Conservation (phyloP, 2,888 invertebrate genomes). For the Drosophila quinaria region DNA sequence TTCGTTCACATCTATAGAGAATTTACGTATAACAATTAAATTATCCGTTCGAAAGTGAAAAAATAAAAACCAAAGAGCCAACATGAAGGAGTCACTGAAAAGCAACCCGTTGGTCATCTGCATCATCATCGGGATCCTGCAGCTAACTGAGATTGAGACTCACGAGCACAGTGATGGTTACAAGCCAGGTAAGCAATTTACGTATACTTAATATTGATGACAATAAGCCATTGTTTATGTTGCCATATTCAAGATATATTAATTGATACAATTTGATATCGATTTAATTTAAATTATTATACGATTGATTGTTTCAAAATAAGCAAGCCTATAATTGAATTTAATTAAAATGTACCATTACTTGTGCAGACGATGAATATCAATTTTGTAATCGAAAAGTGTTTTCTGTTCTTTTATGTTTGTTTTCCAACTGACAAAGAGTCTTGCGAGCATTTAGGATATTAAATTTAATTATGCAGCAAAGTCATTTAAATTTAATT, state of each 20-base stretch:
- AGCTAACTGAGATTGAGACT: conserved; percentile 62
- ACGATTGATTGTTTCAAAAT: conserved; percentile 5
- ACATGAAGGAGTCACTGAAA: conserved; percentile 57
- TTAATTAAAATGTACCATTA: conserved; percentile 15
- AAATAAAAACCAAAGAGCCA: conserved; percentile 26
- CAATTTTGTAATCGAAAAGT: neutral
- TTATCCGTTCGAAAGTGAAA: conserved; percentile 21
- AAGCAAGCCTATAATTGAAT: conserved; percentile 10
- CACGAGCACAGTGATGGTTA: conserved; percentile 85
- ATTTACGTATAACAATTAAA: conserved; percentile 39
- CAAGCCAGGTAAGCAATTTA: conserved; percentile 83
- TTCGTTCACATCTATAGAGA: conserved; percentile 19
- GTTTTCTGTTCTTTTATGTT: neutral
- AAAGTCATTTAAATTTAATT: conserved; percentile 59
- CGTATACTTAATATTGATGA: neutral
- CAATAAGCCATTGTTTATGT: neutral
- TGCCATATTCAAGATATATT: neutral
- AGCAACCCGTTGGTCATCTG: conserved; percentile 62
- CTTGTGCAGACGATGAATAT: neutral
- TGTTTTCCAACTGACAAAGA: conserved; percentile 2
- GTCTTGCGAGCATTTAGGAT: conserved; percentile 31
- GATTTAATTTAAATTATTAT: conserved; percentile 34
- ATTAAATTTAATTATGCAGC: conserved; percentile 58
- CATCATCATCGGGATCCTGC: conserved; percentile 69
- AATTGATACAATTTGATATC: neutral